Base-by-base conservation (phyloP, 2,113 vertebrate genomes). In the Daboia siamensis region DNA sequence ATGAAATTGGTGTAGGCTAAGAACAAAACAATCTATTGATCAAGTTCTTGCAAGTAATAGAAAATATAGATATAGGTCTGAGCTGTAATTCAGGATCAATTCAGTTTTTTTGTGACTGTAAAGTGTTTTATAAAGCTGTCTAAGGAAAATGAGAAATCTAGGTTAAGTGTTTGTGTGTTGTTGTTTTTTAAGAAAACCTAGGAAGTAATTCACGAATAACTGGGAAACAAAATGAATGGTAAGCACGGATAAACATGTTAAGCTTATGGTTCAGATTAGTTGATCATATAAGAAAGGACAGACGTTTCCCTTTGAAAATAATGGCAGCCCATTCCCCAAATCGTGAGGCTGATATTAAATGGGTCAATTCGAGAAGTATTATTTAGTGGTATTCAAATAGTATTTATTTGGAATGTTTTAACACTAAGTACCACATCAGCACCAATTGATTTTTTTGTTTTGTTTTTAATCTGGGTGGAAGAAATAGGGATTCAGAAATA, bases 11-110 rank as follows among this genome's bases (percentile, higher is more conserved):
- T 86, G 59, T 90, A 39, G 12, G 46, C n/a, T 46, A 39, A 64
- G 56, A 90, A 93, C 88, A 93, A 86, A 93, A 55, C 46, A 61
- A 86, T 33, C 44, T 93, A 93, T 90, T 90, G 92, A 90, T 93
- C 64, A 93, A 93, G 55, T 93, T 86, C 55, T 93, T 84, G 86
- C 29, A 93, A 86, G 13, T 86, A 93, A 64, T 86, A 64, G 92
- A 39, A 93, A 86, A 64, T 48, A 24, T 13, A 64, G 46, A 90
- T 20, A 90, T 59, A 39, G 17, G 48, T 54, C 86, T 54, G 88
- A 93, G 7, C 92, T 86, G n/a, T 54, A 61, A 54, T 90, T 86
- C 48, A 55, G 56, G 48, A 86, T 93, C 88, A 90, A 93, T 90
- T 90, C 74, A 86, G 61, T 52, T 39, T 52, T 59, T 51, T 48